These are phyloP conservation scores for Poecilus cupreus DNA, from an alignment of 2,888 invertebrate species.

Conservation along the genomic window DNA sequence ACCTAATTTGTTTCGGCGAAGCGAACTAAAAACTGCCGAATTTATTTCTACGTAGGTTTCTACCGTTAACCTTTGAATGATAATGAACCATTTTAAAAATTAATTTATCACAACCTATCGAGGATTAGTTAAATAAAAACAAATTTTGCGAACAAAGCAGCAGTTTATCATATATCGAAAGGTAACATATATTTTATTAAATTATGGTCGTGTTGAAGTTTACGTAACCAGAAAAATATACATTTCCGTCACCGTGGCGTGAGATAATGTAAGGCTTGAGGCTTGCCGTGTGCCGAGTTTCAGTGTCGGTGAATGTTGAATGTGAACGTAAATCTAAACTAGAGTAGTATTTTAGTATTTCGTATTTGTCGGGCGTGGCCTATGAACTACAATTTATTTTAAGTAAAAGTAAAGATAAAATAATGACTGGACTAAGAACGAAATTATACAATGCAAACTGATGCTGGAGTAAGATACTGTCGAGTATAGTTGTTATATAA, in stretches of 20 bases:
- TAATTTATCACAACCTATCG: too few species aligned
- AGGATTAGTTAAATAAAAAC: too few species aligned
- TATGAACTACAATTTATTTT: slow-evolving; percentile 1
- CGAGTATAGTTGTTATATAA: too few species aligned
- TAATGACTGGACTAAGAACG: not conserved
- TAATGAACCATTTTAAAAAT: not conserved
- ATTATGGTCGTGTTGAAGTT: not conserved
- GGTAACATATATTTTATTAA: not conserved
- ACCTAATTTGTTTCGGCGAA: not conserved
- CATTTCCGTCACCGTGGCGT: not conserved
- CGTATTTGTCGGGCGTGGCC: not conserved
- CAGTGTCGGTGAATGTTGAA: not conserved
- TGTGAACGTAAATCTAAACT: not conserved
- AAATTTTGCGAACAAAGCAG: too few species aligned
- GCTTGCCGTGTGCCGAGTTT: not conserved
- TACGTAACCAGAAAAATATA: not conserved
- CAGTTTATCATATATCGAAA: not conserved
- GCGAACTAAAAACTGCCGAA: not conserved
- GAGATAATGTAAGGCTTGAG: too few species aligned
- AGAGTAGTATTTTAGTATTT: not conserved
- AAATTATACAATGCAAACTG: not conserved
- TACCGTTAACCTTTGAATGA: not conserved
- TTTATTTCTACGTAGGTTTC: not conserved
- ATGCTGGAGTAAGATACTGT: too few species aligned
- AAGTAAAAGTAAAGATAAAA: slow-evolving; percentile 31